Conservation (phyloP, 2,888 invertebrate genomes). For the Epinotia nisella region DNA sequence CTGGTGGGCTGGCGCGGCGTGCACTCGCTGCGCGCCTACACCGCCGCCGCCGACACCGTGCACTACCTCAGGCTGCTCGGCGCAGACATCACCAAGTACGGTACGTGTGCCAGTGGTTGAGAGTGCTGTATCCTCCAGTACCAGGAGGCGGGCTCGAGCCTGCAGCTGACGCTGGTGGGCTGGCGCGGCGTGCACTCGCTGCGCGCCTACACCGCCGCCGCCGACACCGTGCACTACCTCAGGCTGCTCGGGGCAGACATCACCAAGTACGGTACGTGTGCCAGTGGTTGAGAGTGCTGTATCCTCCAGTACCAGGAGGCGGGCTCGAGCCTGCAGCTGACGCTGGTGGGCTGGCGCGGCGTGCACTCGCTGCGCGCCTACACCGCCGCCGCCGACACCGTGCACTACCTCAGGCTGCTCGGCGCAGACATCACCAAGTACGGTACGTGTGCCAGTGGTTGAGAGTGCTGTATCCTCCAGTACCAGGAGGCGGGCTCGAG, state of each 20-base stretch:
- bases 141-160: slow-evolving; percentile 71
- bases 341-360: too few relatives aligned
- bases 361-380: too few relatives aligned
- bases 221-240: slow-evolving; percentile 94
- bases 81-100: slow-evolving; percentile 93
- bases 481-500: too few relatives aligned
- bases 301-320: too few relatives aligned
- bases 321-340: too few relatives aligned
- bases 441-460: too few relatives aligned
- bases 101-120: slow-evolving; percentile 84
- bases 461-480: too few relatives aligned
- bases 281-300: too few relatives aligned
- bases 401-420: too few relatives aligned
- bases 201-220: slow-evolving; percentile 93
- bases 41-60: slow-evolving; percentile 92
- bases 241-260: slow-evolving; percentile 93
- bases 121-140: slow-evolving; percentile 90
- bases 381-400: too few relatives aligned
- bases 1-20: slow-evolving; percentile 97
- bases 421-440: too few relatives aligned
- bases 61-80: slow-evolving; percentile 95
- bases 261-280: slow-evolving; percentile 90
- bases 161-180: slow-evolving; percentile 90
- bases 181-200: slow-evolving; percentile 96
- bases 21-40: slow-evolving; percentile 94